Evolutionary conservation across 64 coral and sea anemone genomes (phyloP).

Genomic region (Montipora sp.): DNA sequence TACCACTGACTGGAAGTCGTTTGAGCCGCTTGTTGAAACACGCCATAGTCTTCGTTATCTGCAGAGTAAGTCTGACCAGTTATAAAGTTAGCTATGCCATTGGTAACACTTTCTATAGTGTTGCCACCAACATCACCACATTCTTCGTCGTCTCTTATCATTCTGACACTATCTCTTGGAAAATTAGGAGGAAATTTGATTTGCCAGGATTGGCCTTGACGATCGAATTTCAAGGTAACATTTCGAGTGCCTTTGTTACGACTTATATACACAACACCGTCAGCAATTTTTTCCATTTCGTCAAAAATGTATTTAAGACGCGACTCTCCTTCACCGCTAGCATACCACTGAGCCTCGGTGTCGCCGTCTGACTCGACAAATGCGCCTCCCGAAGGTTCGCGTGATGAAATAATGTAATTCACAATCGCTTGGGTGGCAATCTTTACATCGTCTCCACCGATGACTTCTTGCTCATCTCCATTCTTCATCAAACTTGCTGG

Average conservation of each 20-base stretch:
- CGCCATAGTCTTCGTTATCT: neutral
- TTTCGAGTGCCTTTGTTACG: slow-evolving; percentile 7
- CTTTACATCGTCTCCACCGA: neutral
- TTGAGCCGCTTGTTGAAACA: neutral
- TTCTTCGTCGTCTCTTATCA: neutral
- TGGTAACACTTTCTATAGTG: neutral
- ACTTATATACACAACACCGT: slow-evolving; percentile 1
- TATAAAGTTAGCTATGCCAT: neutral
- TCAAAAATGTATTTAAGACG: neutral
- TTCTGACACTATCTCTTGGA: neutral
- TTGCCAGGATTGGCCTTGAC: neutral
- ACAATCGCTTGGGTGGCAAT: neutral
- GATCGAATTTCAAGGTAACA: neutral
- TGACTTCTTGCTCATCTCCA: neutral
- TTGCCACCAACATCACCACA: neutral
- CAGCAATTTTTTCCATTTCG: neutral
- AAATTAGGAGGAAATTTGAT: neutral
- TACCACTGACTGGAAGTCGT: slow-evolving; percentile 7
- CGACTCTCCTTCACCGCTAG: slow-evolving; percentile 5
- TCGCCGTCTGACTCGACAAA: neutral
- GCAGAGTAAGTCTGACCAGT: neutral
- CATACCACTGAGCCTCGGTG: slow-evolving; percentile 14
- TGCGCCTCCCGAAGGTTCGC: no score
- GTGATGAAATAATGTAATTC: neutral
- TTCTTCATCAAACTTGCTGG: neutral